Evolutionary conservation across 2,797 vertebrate genomes (phyloP).

Genomic region (Sebastes nivosus): DNA sequence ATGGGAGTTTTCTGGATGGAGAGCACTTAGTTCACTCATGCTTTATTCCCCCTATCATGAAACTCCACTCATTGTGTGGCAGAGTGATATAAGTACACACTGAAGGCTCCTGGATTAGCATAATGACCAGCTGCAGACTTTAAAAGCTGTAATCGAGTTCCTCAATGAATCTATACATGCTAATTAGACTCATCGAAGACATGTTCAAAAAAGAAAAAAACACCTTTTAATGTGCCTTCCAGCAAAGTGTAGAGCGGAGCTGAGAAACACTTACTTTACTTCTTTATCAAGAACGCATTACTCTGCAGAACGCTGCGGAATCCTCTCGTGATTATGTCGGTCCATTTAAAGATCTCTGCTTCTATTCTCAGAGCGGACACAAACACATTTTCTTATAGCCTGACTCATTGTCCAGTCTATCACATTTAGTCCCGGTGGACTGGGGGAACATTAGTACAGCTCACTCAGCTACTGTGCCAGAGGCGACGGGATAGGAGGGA

Average conservation of each 20-base stretch:
- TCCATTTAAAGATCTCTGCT: conserved; percentile 13
- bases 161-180: conserved; percentile 62
- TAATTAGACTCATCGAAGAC: conserved; percentile 47
- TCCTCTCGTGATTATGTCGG: conserved; percentile 14
- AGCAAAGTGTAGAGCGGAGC: conserved; percentile 1
- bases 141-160: conserved; percentile 60
- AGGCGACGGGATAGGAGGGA: conserved; percentile 35
- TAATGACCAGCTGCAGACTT: conserved; percentile 63
- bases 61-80: conserved; percentile 25
- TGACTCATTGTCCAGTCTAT: conserved; percentile 49
- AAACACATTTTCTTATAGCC: conserved; percentile 30
- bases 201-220: conserved; percentile 27
- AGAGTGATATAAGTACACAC: conserved; percentile 36
- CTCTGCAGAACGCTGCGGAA: conserved; percentile 6
- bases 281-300: conserved; percentile 21
- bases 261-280: conserved; percentile 15
- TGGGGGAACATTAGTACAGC: conserved; percentile 36
- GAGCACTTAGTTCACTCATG: conserved; percentile 20
- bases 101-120: conserved; percentile 49
- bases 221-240: conserved; percentile 19
- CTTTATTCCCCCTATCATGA: conserved; percentile 25
- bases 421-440: conserved; percentile 35
- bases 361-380: conserved; percentile 26
- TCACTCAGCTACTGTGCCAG: conserved; percentile 44
- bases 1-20: conserved; percentile 17